Evolutionary conservation across 2,888 invertebrate genomes (phyloP).

Genomic region (Quadroppia sp.): DNA sequence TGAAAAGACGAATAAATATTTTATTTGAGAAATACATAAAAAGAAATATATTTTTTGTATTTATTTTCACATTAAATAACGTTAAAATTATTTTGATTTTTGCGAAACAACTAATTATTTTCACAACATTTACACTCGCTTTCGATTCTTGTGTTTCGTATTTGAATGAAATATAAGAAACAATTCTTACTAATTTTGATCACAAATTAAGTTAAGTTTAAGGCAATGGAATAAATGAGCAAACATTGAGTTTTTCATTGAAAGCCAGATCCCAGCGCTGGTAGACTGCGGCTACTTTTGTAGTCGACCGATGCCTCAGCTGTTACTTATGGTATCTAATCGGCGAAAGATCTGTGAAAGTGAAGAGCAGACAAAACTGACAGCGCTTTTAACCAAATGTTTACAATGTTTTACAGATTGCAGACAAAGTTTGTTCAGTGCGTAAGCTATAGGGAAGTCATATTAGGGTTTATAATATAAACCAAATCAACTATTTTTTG

Average conservation of each 20-base stretch:
- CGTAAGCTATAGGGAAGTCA: not conserved
- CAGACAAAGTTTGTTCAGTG: not conserved
- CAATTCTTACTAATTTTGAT: not conserved
- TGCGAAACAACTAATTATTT: not conserved
- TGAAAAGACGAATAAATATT: no score
- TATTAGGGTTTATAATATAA: not conserved
- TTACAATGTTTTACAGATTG: not conserved
- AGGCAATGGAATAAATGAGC: not conserved
- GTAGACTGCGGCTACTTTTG: conserved; percentile 22
- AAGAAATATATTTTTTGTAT: no score
- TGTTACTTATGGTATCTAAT: conserved; percentile 35
- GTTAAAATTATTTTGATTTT: no score
- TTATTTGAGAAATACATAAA: no score
- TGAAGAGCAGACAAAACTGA: not conserved
- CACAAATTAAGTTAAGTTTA: not conserved
- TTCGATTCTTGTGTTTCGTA: not conserved
- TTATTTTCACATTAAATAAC: no score
- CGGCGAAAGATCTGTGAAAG: conserved; percentile 12
- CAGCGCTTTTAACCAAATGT: not conserved
- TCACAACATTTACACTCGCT: not conserved
- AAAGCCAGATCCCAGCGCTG: not conserved
- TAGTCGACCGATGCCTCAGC: conserved; percentile 26
- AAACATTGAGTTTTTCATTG: not conserved
- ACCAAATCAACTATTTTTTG: not conserved
- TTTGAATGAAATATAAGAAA: not conserved